A percentile compares a stretch with the other conserved stretches of the same genome.
phyloP scores from a whole-genome alignment of 2,888 invertebrate genomes.

The Callyntrura guangdongensis region DNA sequence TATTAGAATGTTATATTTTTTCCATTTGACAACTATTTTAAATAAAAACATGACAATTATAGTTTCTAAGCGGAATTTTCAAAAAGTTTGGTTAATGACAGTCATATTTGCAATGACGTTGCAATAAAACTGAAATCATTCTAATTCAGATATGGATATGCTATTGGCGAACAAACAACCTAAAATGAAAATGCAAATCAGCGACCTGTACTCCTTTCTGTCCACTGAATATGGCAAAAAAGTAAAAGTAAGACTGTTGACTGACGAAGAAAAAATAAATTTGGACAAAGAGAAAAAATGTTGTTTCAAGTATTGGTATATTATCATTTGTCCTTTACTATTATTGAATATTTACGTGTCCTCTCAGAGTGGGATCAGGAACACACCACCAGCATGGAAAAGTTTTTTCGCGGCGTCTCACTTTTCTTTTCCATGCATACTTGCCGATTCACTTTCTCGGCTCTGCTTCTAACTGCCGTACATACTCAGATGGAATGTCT shows the following conservation, averaged over 20 bases:
- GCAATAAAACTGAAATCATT: too few relatives aligned
- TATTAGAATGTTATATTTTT: too few relatives aligned
- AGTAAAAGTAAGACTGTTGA: neutral
- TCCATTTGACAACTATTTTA: too few relatives aligned
- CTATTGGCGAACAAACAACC: too few relatives aligned
- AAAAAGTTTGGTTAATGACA: too few relatives aligned
- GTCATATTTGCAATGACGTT: too few relatives aligned
- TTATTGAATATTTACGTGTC: slow-evolving; percentile 36
- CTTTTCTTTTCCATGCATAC: neutral
- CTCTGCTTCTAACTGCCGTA: neutral
- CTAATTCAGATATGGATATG: too few relatives aligned
- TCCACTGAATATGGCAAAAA: neutral
- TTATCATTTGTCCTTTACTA: neutral
- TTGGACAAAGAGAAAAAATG: neutral
- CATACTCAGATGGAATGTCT: too few relatives aligned
- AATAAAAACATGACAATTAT: too few relatives aligned
- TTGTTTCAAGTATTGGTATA: slow-evolving; percentile 3
- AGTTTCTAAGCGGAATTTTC: too few relatives aligned
- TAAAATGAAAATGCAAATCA: too few relatives aligned
- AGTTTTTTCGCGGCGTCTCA: neutral
- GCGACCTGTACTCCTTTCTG: slow-evolving; percentile 12
- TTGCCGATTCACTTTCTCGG: neutral
- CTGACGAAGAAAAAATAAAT: neutral
- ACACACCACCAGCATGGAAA: neutral
- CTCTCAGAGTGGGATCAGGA: slow-evolving; percentile 25